phyloP scores from a whole-genome alignment of 2,113 vertebrate genomes.

The Dromiciops gliroides region DNA sequence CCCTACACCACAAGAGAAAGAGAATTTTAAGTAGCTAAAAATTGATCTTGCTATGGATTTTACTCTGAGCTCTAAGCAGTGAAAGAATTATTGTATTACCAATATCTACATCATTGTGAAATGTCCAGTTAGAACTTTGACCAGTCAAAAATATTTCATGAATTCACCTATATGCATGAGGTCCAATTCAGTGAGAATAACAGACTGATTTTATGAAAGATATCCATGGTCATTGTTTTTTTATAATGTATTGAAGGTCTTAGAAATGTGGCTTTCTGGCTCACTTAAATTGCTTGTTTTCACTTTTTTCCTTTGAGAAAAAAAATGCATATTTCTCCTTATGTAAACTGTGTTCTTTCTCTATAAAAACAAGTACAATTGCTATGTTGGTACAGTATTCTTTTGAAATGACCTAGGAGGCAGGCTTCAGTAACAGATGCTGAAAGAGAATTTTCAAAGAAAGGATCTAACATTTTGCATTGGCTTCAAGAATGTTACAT shows the following conservation, averaged over 20 bases:
- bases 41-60: conserved; percentile 64
- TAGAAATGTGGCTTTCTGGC: conserved; percentile 31
- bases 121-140: conserved; percentile 5
- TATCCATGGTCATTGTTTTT: conserved; percentile 9
- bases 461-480: neutral
- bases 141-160: neutral
- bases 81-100: conserved; percentile 51
- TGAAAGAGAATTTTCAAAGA: neutral
- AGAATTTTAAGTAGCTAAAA: conserved; percentile 37
- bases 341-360: conserved; percentile 10
- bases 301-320: conserved; percentile 34
- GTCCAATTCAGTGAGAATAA: conserved; percentile 42
- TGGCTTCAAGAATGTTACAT: conserved; percentile 22
- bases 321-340: conserved; percentile 38
- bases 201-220: conserved; percentile 43
- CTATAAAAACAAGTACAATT: conserved; percentile 7
- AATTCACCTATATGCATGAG: neutral
- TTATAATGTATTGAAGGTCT: conserved; percentile 4
- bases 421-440: conserved; percentile 23
- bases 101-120: neutral
- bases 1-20: neutral
- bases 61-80: conserved; percentile 30
- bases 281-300: conserved; percentile 36
- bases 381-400: conserved; percentile 23
- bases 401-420: neutral